These are phyloP conservation scores for Toxotes jaculatrix DNA, from an alignment of 2,113 vertebrate species.

Conservation along the genomic window DNA sequence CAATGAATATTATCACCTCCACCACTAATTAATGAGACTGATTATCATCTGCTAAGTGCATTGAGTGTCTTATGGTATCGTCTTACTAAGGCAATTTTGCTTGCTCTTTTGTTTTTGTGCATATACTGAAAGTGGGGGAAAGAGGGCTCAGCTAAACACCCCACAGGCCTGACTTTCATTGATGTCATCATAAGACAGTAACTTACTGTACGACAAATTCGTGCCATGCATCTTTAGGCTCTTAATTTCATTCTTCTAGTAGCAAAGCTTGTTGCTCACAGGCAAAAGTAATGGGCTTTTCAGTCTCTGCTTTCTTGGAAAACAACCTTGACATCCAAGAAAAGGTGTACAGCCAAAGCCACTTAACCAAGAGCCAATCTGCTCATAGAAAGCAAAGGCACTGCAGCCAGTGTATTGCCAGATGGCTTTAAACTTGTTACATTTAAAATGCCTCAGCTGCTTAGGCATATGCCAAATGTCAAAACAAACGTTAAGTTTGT, in stretches of 20 bases:
- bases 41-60: conserved; percentile 18
- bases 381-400: conserved; percentile 6
- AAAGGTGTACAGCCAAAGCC: conserved; percentile 52
- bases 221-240: conserved; percentile 36
- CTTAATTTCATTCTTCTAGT: conserved; percentile 33
- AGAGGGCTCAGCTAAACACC: not conserved
- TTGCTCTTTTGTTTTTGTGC: not conserved
- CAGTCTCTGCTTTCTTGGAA: conserved; percentile 47
- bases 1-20: not conserved
- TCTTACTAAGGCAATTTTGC: conserved; percentile 45
- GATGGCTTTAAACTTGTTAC: conserved; percentile 66
- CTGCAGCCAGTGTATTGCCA: conserved; percentile 33
- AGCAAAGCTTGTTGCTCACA: not conserved
- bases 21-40: conserved; percentile 21
- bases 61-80: conserved; percentile 36
- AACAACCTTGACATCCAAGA: conserved; percentile 39
- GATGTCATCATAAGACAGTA: conserved; percentile 21
- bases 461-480: conserved; percentile 5
- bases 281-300: conserved; percentile 63
- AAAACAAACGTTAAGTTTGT: not conserved
- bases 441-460: conserved; percentile 39
- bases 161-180: conserved; percentile 27
- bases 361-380: conserved; percentile 49
- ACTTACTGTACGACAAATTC: conserved; percentile 30
- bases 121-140: conserved; percentile 7